Evolutionary conservation across 2,113 vertebrate genomes (phyloP).

Genomic region (Eublepharis macularius): DNA sequence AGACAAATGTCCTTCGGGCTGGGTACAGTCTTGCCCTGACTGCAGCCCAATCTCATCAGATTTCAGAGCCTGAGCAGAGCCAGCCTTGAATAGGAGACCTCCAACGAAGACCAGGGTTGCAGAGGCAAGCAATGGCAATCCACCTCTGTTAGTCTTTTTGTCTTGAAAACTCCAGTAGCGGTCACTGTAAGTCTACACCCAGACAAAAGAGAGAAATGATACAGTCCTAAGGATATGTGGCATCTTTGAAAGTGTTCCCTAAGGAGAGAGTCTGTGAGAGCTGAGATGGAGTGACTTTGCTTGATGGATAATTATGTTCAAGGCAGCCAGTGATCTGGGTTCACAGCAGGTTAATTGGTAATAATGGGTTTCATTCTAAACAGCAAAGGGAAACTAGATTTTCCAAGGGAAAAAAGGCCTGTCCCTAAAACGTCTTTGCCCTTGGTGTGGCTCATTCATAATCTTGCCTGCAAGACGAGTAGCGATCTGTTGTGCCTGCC

Average conservation of each 20-base stretch:
- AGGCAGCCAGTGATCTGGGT: conserved; percentile 80
- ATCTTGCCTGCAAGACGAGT: rapidly evolving
- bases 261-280: conserved; percentile 71
- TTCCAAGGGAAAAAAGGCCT: conserved; percentile 63
- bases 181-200: too few species aligned
- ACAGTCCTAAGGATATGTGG: conserved; percentile 72
- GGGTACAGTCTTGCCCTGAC: too few species aligned
- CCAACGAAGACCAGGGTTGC: too few species aligned
- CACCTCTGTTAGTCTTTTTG: too few species aligned
- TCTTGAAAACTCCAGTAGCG: too few species aligned
- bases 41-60: too few species aligned
- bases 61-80: too few species aligned
- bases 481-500: too few species aligned
- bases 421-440: conserved; percentile 49
- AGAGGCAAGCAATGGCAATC: too few species aligned
- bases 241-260: conserved; percentile 72
- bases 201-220: conserved; percentile 25
- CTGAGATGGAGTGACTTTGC: conserved; percentile 75
- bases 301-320: conserved; percentile 86
- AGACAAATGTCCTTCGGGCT: too few species aligned
- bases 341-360: conserved; percentile 88
- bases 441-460: not conserved
- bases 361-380: conserved; percentile 83
- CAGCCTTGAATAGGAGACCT: too few species aligned
- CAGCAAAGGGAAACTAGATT: conserved; percentile 74